A percentile compares a stretch with the other conserved stretches of the same genome.
Conservation (phyloP, 2,888 invertebrate species). For the Plutella xylostella region DNA sequence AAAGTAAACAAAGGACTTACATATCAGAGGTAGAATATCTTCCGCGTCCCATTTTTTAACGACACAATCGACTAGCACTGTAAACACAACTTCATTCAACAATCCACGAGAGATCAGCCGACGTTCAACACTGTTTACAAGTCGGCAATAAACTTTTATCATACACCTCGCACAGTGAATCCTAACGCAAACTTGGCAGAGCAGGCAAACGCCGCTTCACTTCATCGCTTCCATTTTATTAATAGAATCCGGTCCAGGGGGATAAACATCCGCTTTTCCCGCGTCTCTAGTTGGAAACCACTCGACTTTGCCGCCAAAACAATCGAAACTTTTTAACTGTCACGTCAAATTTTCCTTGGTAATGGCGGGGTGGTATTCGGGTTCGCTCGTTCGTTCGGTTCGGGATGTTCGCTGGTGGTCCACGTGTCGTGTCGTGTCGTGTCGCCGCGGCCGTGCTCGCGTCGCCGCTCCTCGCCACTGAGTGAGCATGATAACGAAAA, state of each 20-base stretch:
- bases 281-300: too few relatives aligned
- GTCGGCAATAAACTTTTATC: slow-evolving; percentile 46
- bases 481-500: slow-evolving; percentile 58
- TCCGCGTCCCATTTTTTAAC: slow-evolving; percentile 56
- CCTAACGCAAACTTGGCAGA: slow-evolving; percentile 58
- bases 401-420: slow-evolving; percentile 37
- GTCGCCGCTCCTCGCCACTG: slow-evolving; percentile 26
- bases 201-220: slow-evolving; percentile 44
- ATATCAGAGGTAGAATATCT: slow-evolving; percentile 61
- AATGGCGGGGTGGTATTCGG: slow-evolving; percentile 17
- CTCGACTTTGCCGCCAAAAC: background rate
- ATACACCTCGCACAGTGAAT: slow-evolving; percentile 31
- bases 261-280: slow-evolving; percentile 2
- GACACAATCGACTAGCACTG: slow-evolving; percentile 21
- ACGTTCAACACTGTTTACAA: slow-evolving; percentile 9
- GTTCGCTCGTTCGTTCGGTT: slow-evolving; percentile 40
- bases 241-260: slow-evolving; percentile 41
- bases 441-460: slow-evolving; percentile 42
- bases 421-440: slow-evolving; percentile 41
- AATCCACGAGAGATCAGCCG: slow-evolving; percentile 3
- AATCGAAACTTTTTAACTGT: background rate
- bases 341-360: slow-evolving; percentile 15
- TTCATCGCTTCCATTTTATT: slow-evolving; percentile 42
- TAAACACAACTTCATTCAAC: slow-evolving; percentile 26
- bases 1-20: slow-evolving; percentile 45